Base-by-base conservation (phyloP, 2,888 invertebrate genomes). In the Amiota communis region DNA sequence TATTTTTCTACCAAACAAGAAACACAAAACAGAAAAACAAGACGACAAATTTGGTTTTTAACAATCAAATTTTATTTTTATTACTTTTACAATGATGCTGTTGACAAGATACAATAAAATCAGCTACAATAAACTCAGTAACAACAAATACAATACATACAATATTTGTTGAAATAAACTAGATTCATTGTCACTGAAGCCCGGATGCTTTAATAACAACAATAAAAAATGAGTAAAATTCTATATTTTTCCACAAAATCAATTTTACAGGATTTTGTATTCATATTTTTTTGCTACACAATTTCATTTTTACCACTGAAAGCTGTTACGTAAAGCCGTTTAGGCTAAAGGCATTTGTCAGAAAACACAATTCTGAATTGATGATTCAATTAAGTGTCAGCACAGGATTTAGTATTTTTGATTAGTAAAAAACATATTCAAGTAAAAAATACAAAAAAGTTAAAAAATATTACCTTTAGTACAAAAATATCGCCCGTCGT, bases 401-500 rank as follows among this genome's bases (percentile, higher is more conserved):
- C 53, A 8, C 53, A 15, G 53, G n/a, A 15, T 53, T 13, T 15
- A 53, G 13, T 15, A 9, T 53, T 53, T 53, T 53, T 53, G 13
- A 53, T 53, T 8, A 53, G 53, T 15, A 2, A 10, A 13, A 13
- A n/a, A 53, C 6, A 53, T 53, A 15, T 53, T 53, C 15, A 15
- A 49, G 17, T 9, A 23, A 63, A 63, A 9, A 12, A 46, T 8
- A 63, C 13, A n/a, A 46, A 47, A 63, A 46, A 15, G n/a, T 46
- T 13, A 36, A 36, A 63, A 63, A 63, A 63, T 9, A 23, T 63
- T 91, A 97, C 97, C 94, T 97, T 97, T 49, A 97, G 92, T 15
- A 98, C 97, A 90, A 95, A 98, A 90, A 98, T 98, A 91, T 97
- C 97, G 77, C 98, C 98, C 1, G 97, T 96, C 36, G 97, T 97